Base-by-base conservation (phyloP, 92 coral and sea anemone species). In the Palythoa heliodiscus region DNA sequence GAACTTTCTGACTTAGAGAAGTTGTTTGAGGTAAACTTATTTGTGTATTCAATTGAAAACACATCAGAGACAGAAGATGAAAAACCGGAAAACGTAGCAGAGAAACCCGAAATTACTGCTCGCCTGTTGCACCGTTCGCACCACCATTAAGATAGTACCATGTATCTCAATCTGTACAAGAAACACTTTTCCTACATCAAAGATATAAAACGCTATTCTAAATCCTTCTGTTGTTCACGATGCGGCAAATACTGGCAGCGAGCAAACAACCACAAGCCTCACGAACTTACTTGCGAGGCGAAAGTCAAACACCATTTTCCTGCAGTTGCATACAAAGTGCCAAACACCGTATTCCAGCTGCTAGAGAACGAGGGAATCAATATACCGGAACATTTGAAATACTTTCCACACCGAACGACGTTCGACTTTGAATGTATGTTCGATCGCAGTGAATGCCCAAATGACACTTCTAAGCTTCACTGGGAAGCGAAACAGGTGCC, bases 401-500 rank as follows among this genome's bases (percentile, higher is more conserved):
- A 86, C 54, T 86, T 81, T 22, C 87, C 87, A 0, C 86, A 86
- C 50, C 75, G 73, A n/a, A 89, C 89, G 4, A 89, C 92, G 0
- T 86, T 48, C 39, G 89, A 89, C 60, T 86, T 89, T 82, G 89
- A 69, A 61, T 87, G 90, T 15, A 73, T 76, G 84, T 83, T 88
- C 35, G 43, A 75, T 11, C 35, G 1, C 35, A 29, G 35, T 29
- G 35, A 29, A 29, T 29, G 35, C 35, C 35, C 35, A 29, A 29
- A 29, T 29, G 35, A 29, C 35, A 29, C 35, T 29, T 0, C 0
- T 29, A 90, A 87, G 35, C 76, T 87, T 43, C 43, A 82, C 70
- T 90, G 93, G 90, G 67, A 50, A 15, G 88, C 87, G 35, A 78
- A 90, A 39, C 93, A 90, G 10, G 71, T 87, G 0, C 90, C 93